Percentiles rank a stretch among this genome's conserved stretches.
phyloP scores from a whole-genome alignment of 2,888 invertebrate species.

The Lomographa bimaculata region DNA sequence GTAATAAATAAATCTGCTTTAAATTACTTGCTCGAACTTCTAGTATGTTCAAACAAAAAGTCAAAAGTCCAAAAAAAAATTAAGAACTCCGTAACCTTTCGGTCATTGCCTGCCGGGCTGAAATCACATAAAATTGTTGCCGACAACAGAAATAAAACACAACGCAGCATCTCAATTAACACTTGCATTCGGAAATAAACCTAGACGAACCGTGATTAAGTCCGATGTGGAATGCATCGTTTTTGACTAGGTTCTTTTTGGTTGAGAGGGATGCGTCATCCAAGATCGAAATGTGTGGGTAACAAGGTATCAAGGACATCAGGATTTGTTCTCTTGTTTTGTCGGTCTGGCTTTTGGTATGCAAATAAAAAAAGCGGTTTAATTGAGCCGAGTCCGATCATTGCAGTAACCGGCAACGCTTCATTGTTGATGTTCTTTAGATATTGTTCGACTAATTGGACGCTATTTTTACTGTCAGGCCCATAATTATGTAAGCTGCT shows the following conservation, averaged over 20 bases:
- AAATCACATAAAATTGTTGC: constrained; percentile 53
- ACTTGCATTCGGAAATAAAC: constrained; percentile 31
- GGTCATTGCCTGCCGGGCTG: constrained; percentile 49
- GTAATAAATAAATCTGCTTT: no score
- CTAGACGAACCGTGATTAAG: constrained; percentile 27
- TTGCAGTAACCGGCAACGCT: constrained; percentile 14
- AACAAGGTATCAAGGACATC: constrained; percentile 70
- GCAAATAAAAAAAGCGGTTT: constrained; percentile 60
- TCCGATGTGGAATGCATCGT: constrained; percentile 18
- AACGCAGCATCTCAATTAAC: constrained; percentile 52
- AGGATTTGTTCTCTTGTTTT: constrained; percentile 55
- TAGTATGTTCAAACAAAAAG: no score
- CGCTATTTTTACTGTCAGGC: no score
- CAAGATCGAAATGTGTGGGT: constrained; percentile 63
- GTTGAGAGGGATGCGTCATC: constrained; percentile 56
- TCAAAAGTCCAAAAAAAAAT: constrained; percentile 39
- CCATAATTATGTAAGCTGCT: no score
- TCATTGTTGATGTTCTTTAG: constrained; percentile 17
- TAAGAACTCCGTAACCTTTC: constrained; percentile 42
- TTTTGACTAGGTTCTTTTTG: constrained; percentile 34
- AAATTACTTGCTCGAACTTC: no score
- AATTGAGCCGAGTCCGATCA: constrained; percentile 42
- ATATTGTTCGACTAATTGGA: constrained; percentile 21
- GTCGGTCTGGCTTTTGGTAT: constrained; percentile 56
- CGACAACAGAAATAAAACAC: constrained; percentile 43